Evolutionary conservation across 2,113 vertebrate genomes (phyloP).

Genomic region (Danio rerio): DNA sequence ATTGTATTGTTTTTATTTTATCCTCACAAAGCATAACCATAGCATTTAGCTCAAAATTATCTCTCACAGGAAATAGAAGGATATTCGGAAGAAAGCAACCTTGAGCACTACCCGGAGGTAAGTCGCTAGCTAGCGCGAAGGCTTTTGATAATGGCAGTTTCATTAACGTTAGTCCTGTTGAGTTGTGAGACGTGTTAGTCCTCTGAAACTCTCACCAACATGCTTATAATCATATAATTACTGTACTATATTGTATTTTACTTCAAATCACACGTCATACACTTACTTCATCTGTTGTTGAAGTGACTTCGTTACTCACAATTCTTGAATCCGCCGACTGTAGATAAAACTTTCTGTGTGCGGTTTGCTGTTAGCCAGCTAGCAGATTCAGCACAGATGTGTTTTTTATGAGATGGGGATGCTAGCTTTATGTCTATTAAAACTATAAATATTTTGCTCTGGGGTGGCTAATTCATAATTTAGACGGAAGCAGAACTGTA

Average conservation of each 20-base stretch:
- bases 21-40: no score
- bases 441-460: neutral
- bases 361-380: conserved; percentile 22
- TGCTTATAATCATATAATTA: no score
- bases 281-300: no score
- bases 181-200: neutral
- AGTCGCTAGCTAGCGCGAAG: conserved; percentile 21
- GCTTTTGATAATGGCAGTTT: neutral
- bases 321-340: neutral
- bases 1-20: neutral
- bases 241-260: neutral
- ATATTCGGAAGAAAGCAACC: neutral
- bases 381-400: neutral
- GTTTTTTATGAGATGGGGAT: neutral
- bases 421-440: neutral
- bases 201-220: neutral
- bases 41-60: neutral
- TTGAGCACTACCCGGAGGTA: conserved; percentile 14
- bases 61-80: neutral
- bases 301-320: neutral
- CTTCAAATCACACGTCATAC: neutral
- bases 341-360: conserved; percentile 5
- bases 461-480: neutral
- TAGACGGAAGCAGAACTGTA: neutral
- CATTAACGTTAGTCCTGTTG: neutral